These are phyloP conservation scores for Pyrocephalus nanus DNA, from an alignment of 2,797 vertebrate genomes.

Conservation along the genomic window DNA sequence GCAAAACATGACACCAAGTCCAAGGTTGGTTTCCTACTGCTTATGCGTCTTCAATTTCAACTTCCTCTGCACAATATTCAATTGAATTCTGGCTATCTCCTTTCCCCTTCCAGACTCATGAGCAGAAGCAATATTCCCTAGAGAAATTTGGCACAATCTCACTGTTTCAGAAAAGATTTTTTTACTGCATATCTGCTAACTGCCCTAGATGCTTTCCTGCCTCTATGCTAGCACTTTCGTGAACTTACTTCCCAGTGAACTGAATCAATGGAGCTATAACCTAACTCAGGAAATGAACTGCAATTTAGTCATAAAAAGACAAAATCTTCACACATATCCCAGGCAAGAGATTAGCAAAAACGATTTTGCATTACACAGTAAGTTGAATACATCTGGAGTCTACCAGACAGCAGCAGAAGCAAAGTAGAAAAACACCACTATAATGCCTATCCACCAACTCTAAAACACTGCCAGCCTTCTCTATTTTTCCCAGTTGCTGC, in stretches of 20 bases:
- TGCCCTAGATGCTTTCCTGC: slow-evolving; percentile 32
- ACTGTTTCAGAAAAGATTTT: background rate
- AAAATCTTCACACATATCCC: background rate
- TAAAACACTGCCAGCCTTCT: background rate
- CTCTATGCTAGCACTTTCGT: background rate
- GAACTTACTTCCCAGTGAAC: slow-evolving; percentile 13
- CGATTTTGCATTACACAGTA: background rate
- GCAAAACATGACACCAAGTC: slow-evolving; percentile 66
- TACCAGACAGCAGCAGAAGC: background rate
- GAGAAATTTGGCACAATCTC: slow-evolving; percentile 16
- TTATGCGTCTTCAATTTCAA: slow-evolving; percentile 54
- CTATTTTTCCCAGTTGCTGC: background rate
- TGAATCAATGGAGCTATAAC: background rate
- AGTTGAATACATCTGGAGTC: background rate
- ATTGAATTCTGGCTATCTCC: slow-evolving; percentile 62
- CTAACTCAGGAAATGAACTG: slow-evolving; percentile 1
- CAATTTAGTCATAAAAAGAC: background rate
- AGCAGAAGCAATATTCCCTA: slow-evolving; percentile 54
- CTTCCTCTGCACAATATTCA: slow-evolving; percentile 54
- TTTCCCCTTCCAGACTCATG: slow-evolving; percentile 50
- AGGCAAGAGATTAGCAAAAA: background rate
- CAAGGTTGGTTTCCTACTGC: slow-evolving; percentile 59
- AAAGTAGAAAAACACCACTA: background rate
- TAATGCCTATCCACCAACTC: background rate
- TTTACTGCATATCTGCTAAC: slow-evolving; percentile 9